Conservation (phyloP, 2,888 invertebrate species). For the Ctenicera cuprea region DNA sequence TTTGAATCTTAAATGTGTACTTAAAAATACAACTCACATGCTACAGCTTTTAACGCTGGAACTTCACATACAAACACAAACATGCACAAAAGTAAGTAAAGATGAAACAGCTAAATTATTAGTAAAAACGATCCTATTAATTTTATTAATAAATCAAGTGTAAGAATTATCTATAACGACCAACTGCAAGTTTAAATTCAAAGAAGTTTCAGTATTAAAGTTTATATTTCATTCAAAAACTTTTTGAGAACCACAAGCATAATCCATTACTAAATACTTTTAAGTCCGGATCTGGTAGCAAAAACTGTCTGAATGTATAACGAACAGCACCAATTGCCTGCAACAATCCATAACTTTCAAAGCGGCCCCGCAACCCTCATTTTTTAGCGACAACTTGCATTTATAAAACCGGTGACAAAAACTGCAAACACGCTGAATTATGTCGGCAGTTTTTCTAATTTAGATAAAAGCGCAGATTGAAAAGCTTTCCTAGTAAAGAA, state of each 20-base stretch:
- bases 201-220: too few relatives aligned
- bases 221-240: slow-evolving; percentile 19
- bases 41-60: not conserved
- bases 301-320: slow-evolving; percentile 57
- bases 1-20: too few relatives aligned
- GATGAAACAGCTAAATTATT: not conserved
- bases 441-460: slow-evolving; percentile 37
- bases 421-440: slow-evolving; percentile 37
- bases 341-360: slow-evolving; percentile 59
- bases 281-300: slow-evolving; percentile 45
- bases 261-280: slow-evolving; percentile 53
- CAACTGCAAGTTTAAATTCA: too few relatives aligned
- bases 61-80: not conserved
- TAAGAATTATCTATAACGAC: not conserved
- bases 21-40: not conserved
- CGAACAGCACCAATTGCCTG: slow-evolving; percentile 57
- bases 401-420: slow-evolving; percentile 53
- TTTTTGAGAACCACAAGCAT: slow-evolving; percentile 42
- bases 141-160: too few relatives aligned
- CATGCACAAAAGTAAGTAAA: not conserved
- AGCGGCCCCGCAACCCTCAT: slow-evolving; percentile 53
- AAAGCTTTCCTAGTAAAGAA: slow-evolving; percentile 14
- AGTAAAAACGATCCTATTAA: too few relatives aligned
- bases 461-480: slow-evolving; percentile 38
- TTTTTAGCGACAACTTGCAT: slow-evolving; percentile 60